Evolutionary conservation across 2,113 vertebrate species (phyloP), one percentile per base, ranked within the genome.

Genomic region (Sorex araneus): DNA sequence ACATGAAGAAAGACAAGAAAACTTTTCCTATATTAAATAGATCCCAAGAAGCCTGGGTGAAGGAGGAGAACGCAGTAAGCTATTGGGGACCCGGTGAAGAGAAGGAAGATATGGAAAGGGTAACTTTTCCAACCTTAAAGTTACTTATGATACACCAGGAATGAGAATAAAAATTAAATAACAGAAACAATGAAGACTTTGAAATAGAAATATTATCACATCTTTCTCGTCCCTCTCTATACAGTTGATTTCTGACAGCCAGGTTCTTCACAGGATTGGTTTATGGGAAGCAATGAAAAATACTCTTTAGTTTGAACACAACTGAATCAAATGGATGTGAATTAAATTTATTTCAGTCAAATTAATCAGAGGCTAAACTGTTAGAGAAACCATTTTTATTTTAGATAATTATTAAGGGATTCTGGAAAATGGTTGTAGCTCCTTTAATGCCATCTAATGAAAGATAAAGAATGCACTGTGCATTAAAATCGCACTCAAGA

Each of bases 321-420:
- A 30, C 7, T 79, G 19, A 84, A 80, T 23, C 27, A 27, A 90
- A 78, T 69, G n/a, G 11, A 54, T 67, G 43, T 18, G n/a, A 84
- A 86, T 36, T 74, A 25, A 77, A 36, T 84, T 71, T 18, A 71
- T 63, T 84, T 50, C 7, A 84, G 45, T 83, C 28, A 75, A 79
- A 91, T 80, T 83, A 83, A 83, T 73, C 32, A 89, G 30, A 73
- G 30, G 34, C 13, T 32, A 70, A 81, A 60, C 19, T 84, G 2
- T 13, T 87, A 71, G 7, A 90, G 8, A 94, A 64, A 8, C 19
- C 13, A 54, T 74, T 82, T 74, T 16, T 87, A 40, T 47, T 74
- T 92, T 57, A 89, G 84, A 60, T 79, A 19, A 40, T 40, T 64
- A 63, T 89, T 94, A 85, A 82, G 83, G 9, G 1, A 43, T 9